phyloP scores from a whole-genome alignment of 2,797 vertebrate species.

The Danio albolineatus region DNA sequence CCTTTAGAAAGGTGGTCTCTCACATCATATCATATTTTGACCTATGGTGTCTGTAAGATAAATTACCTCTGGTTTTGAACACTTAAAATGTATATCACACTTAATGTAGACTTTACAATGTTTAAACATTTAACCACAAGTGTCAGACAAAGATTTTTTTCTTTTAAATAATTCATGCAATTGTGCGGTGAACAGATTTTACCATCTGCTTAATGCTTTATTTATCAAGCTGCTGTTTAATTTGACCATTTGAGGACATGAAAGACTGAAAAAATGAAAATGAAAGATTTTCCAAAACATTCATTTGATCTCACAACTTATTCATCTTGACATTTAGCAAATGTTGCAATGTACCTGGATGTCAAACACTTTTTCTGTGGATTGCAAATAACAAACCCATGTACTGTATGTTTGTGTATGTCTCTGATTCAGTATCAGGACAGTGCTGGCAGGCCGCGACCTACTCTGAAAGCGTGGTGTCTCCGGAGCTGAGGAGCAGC shows the following conservation, averaged over 20 bases:
- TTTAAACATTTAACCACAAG: too few relatives aligned
- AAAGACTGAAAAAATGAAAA: background rate
- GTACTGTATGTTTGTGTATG: conserved; percentile 22
- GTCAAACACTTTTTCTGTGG: background rate
- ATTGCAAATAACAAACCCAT: background rate
- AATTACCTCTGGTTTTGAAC: too few relatives aligned
- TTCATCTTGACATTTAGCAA: background rate
- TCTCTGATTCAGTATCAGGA: conserved; percentile 79
- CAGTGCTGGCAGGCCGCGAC: conserved; percentile 85
- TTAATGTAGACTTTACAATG: too few relatives aligned
- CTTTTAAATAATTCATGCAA: background rate
- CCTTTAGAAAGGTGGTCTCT: too few relatives aligned
- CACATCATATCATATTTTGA: too few relatives aligned
- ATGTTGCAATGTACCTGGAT: background rate
- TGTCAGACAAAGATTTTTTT: background rate
- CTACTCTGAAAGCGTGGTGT: conserved; percentile 83
- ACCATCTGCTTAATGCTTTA: background rate
- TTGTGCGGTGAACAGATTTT: background rate
- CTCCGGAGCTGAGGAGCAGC: conserved; percentile 79
- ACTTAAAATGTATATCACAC: too few relatives aligned
- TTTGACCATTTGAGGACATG: background rate
- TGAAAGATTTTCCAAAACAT: background rate
- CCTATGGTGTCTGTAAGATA: too few relatives aligned
- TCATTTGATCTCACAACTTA: background rate
- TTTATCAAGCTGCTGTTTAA: background rate